Conservation (phyloP, 2,113 vertebrate genomes). For the Drymodes brunneopygia region DNA sequence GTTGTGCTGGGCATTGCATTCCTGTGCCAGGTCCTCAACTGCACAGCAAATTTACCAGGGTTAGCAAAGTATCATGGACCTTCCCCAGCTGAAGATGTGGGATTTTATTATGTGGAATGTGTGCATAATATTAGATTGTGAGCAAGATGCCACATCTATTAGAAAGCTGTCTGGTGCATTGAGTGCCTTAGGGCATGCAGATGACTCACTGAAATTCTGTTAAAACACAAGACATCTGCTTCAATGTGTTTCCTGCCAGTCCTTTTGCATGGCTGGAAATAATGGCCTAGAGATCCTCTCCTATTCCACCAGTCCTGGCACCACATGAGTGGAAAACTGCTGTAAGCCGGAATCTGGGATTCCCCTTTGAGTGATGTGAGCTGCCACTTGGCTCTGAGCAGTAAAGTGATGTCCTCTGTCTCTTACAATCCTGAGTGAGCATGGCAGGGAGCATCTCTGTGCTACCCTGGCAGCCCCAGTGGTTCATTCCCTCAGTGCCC, state of each 20-base stretch:
- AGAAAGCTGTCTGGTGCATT: neutral
- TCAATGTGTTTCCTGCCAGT: conserved; percentile 27
- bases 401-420: neutral
- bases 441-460: neutral
- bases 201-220: conserved; percentile 36
- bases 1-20: accelerated
- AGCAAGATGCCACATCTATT: neutral
- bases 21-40: neutral
- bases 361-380: neutral
- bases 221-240: conserved; percentile 30
- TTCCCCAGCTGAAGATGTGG: neutral
- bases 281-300: neutral
- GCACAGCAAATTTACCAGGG: neutral
- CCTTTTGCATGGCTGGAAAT: neutral
- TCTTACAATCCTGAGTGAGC: neutral
- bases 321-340: neutral
- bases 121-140: neutral
- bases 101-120: neutral
- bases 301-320: neutral
- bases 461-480: neutral
- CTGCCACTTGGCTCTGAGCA: neutral
- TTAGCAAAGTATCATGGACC: neutral
- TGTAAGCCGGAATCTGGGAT: neutral
- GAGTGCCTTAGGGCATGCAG: neutral
- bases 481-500: neutral